Conservation (phyloP, 2,888 invertebrate species). For the Dusona sp. region DNA sequence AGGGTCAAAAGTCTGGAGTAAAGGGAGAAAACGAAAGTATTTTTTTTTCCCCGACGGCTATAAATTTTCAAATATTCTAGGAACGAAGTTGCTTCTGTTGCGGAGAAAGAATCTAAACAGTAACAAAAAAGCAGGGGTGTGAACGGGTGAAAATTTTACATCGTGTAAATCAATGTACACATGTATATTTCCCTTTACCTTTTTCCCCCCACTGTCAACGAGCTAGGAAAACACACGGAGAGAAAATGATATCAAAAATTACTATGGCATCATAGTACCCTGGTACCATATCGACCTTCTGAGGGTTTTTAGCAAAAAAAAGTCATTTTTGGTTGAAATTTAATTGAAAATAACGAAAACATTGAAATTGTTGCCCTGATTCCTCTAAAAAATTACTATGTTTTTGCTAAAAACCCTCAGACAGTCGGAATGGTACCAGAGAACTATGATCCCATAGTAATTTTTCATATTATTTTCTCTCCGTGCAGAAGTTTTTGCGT, state of each 20-base stretch:
- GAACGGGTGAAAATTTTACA: slow-evolving; percentile 34
- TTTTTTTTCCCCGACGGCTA: slow-evolving; percentile 71
- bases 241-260: no score
- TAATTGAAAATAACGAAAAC: no score
- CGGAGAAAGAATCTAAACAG: slow-evolving; percentile 8
- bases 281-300: no score
- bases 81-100: slow-evolving; percentile 59
- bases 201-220: slow-evolving; percentile 24
- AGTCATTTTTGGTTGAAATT: no score
- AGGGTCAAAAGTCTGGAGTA: slow-evolving; percentile 70
- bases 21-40: slow-evolving; percentile 65
- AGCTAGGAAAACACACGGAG: background rate
- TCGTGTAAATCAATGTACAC: slow-evolving; percentile 12
- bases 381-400: no score
- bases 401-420: no score
- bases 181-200: background rate
- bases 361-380: no score
- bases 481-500: slow-evolving; percentile 6
- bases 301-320: no score
- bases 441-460: no score
- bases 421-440: no score
- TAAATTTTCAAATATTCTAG: slow-evolving; percentile 79
- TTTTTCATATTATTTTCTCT: no score
- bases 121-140: slow-evolving; percentile 9
- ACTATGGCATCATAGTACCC: no score